Conservation (phyloP, 2,888 invertebrate genomes). For the Mythimna ferrago region DNA sequence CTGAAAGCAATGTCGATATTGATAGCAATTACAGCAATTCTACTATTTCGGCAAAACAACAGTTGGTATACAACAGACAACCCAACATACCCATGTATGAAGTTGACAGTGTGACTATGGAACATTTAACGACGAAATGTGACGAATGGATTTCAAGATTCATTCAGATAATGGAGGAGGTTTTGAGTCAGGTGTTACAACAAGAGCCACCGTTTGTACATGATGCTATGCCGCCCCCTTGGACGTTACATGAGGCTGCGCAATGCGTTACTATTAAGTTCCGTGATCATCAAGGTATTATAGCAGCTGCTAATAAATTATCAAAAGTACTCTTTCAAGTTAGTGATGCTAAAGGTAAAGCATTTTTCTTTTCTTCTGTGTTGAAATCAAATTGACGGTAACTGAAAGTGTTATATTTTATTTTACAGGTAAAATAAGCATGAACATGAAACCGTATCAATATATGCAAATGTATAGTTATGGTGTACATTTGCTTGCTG, state of each 20-base stretch:
- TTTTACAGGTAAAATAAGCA: conserved; percentile 86
- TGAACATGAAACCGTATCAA: conserved; percentile 84
- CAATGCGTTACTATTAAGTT: conserved; percentile 78
- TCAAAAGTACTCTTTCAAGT: conserved; percentile 71
- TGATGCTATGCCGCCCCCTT: conserved; percentile 75
- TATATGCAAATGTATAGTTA: conserved; percentile 89
- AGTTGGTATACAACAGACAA: neutral
- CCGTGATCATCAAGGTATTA: conserved; percentile 65
- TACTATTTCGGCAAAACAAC: conserved; percentile 17
- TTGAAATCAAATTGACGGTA: neutral
- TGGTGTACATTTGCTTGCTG: conserved; percentile 86
- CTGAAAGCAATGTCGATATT: conserved; percentile 66
- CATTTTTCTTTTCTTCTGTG: neutral
- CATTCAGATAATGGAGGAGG: conserved; percentile 85
- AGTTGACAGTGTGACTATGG: conserved; percentile 74
- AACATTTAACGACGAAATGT: conserved; percentile 73
- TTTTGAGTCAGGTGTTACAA: conserved; percentile 76
- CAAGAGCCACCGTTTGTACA: conserved; percentile 68
- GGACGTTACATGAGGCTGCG: conserved; percentile 81
- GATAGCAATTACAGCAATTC: conserved; percentile 42
- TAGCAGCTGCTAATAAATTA: conserved; percentile 75
- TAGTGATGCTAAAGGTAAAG: conserved; percentile 76
- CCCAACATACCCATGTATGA: conserved; percentile 71
- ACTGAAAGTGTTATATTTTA: conserved; percentile 60
- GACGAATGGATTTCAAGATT: conserved; percentile 85